A percentile compares a stretch with the other conserved stretches of the same genome.
Conservation (phyloP, 2,113 vertebrate species). For the Dendropsophus ebraccatus region DNA sequence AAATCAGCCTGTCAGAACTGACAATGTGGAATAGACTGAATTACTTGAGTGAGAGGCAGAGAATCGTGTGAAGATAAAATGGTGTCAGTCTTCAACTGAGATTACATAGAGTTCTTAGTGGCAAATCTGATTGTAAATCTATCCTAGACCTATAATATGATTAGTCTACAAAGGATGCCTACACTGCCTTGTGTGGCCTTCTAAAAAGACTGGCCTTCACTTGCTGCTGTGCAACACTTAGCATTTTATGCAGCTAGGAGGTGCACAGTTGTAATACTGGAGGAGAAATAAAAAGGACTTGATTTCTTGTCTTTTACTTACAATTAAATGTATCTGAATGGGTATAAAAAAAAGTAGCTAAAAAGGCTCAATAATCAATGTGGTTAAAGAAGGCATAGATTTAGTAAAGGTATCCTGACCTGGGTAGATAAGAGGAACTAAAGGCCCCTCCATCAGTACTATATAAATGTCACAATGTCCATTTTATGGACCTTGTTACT, state of each 20-base stretch:
- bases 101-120: constrained; percentile 81
- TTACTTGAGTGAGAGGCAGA: constrained; percentile 71
- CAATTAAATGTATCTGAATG: too few relatives aligned
- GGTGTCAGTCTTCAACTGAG: constrained; percentile 80
- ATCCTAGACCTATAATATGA: constrained; percentile 74
- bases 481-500: too few relatives aligned
- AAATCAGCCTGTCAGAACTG: constrained; percentile 92
- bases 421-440: too few relatives aligned
- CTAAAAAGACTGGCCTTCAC: constrained; percentile 83
- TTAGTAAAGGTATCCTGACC: too few relatives aligned
- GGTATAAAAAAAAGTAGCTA: too few relatives aligned
- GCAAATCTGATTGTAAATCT: constrained; percentile 82
- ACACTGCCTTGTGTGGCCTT: constrained; percentile 80
- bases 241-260: constrained; percentile 55
- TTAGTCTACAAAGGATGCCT: constrained; percentile 84
- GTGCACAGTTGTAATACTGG: too few relatives aligned
- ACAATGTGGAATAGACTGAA: constrained; percentile 79
- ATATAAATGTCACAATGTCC: too few relatives aligned
- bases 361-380: too few relatives aligned
- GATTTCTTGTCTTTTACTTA: too few relatives aligned
- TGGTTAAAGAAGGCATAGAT: too few relatives aligned
- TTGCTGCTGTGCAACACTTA: constrained; percentile 67
- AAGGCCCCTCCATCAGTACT: too few relatives aligned
- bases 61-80: constrained; percentile 76
- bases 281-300: too few relatives aligned